Percentiles rank a stretch among this genome's conserved stretches.
These are phyloP conservation scores for Pongo pygmaeus DNA, from an alignment of 2,113 vertebrate genomes.

Conservation along the genomic window DNA sequence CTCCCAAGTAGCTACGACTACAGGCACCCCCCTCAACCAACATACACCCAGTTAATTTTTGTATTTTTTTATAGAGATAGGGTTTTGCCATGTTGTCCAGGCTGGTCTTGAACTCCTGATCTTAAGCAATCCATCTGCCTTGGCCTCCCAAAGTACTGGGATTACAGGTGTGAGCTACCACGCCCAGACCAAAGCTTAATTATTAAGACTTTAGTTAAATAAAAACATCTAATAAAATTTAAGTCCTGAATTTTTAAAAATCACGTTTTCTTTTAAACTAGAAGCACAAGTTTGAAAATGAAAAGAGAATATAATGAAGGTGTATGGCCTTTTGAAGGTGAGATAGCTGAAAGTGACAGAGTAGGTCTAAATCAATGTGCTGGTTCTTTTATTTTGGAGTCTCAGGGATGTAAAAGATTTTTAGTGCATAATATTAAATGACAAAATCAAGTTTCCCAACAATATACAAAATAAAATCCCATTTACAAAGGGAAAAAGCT, in stretches of 20 bases:
- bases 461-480: neutral
- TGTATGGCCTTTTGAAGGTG: neutral
- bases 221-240: constrained; percentile 20
- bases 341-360: neutral
- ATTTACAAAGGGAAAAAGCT: neutral
- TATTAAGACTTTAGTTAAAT: neutral
- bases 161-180: too few relatives aligned
- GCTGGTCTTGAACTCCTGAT: too few relatives aligned
- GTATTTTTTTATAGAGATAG: neutral
- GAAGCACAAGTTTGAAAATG: neutral
- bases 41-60: too few relatives aligned
- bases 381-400: neutral
- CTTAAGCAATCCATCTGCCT: too few relatives aligned
- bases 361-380: neutral
- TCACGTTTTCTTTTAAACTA: constrained; percentile 1
- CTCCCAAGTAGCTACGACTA: too few relatives aligned
- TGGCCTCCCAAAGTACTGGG: too few relatives aligned
- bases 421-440: neutral
- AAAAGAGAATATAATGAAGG: neutral
- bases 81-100: too few relatives aligned
- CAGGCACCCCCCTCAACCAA: too few relatives aligned
- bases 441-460: neutral
- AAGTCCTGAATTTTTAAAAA: neutral
- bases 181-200: neutral
- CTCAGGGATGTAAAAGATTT: neutral